Evolutionary conservation across 2,888 invertebrate genomes (phyloP).

Genomic region (Sepioteuthis lessoniana): DNA sequence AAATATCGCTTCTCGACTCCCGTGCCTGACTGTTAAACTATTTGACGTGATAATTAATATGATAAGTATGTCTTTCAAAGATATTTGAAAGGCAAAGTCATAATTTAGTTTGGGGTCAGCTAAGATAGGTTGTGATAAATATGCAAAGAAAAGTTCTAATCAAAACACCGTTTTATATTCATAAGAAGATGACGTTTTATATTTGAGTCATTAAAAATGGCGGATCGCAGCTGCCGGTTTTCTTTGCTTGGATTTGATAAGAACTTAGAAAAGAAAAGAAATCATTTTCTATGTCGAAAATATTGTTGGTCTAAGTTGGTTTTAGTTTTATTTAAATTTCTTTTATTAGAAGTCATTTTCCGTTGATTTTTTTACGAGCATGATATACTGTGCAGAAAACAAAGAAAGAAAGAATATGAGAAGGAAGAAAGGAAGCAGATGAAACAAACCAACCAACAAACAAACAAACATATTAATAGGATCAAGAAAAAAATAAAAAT

Average conservation of each 20-base stretch:
- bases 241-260: background rate
- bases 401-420: background rate
- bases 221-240: background rate
- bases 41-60: background rate
- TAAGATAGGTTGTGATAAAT: background rate
- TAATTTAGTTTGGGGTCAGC: background rate
- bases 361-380: background rate
- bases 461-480: too few relatives aligned
- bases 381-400: background rate
- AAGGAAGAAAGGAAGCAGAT: too few relatives aligned
- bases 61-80: background rate
- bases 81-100: background rate
- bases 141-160: background rate
- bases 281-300: background rate
- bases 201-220: background rate
- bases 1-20: background rate
- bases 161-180: slow-evolving; percentile 12
- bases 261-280: background rate
- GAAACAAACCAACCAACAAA: too few relatives aligned
- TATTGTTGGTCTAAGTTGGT: background rate
- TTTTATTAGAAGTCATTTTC: background rate
- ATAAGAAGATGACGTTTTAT: background rate
- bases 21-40: background rate
- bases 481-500: too few relatives aligned
- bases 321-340: background rate